phyloP scores from a whole-genome alignment of 1,140 invertebrate species.

The Sitobion miscanthi region DNA sequence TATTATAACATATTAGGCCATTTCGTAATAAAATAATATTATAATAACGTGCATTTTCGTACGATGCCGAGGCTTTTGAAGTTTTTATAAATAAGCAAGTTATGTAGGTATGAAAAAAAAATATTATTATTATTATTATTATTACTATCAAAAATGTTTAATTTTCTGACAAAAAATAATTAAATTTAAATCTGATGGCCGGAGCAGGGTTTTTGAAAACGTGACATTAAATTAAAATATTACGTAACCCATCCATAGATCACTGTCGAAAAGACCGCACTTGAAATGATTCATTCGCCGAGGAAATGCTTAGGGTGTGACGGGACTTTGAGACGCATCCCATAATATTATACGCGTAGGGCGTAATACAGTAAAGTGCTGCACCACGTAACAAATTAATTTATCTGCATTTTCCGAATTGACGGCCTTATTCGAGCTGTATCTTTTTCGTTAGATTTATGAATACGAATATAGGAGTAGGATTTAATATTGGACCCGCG shows the following conservation, averaged over 20 bases:
- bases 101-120: too few species aligned
- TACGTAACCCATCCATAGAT: neutral
- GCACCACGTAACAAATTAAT: slow-evolving; percentile 1
- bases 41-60: neutral
- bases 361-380: neutral
- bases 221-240: neutral
- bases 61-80: neutral
- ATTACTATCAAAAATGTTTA: neutral
- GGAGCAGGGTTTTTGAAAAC: neutral
- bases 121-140: too few species aligned
- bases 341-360: neutral
- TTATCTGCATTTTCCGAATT: slow-evolving; percentile 7
- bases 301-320: neutral
- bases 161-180: neutral
- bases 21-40: neutral
- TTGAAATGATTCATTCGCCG: neutral
- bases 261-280: neutral
- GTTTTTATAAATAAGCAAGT: neutral
- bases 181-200: neutral
- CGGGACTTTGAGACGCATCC: neutral
- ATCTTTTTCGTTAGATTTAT: neutral
- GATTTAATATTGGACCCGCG: neutral
- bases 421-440: neutral
- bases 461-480: neutral
- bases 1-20: too few species aligned